Percentiles rank a stretch among this genome's conserved stretches.
Conservation (phyloP, 2,113 vertebrate species). For the Peromyscus polionotus region DNA sequence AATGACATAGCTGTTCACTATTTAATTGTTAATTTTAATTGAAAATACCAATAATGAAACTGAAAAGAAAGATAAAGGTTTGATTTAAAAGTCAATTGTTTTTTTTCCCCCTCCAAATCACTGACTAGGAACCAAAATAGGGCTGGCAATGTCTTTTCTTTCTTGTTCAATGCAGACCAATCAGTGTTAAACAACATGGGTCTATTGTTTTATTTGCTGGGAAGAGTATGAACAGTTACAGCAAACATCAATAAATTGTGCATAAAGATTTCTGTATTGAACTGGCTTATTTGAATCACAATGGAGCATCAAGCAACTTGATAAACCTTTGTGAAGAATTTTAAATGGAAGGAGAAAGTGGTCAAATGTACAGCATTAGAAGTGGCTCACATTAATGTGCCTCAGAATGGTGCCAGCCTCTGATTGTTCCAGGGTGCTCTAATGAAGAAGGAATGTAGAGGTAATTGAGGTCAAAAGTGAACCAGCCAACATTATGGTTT, state of each 20-base stretch:
- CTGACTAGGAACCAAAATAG: background rate
- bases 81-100: slow-evolving; percentile 41
- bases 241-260: slow-evolving; percentile 12
- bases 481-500: background rate
- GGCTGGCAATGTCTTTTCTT: background rate
- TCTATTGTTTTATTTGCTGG: background rate
- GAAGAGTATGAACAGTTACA: slow-evolving; percentile 27
- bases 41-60: background rate
- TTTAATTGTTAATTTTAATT: slow-evolving; percentile 40
- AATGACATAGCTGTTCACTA: background rate
- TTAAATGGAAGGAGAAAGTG: background rate
- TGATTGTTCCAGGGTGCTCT: background rate
- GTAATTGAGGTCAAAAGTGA: background rate
- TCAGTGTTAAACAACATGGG: background rate
- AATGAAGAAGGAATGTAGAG: background rate
- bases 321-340: slow-evolving; percentile 6
- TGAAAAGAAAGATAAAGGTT: slow-evolving; percentile 19
- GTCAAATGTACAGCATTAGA: background rate
- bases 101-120: background rate
- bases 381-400: background rate
- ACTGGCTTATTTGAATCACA: slow-evolving; percentile 36
- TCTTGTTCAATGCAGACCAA: background rate
- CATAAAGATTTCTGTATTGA: slow-evolving; percentile 10
- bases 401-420: background rate
- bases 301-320: background rate